Conservation (phyloP, 2,888 invertebrate species). For the Scaptomyza cyrtandrae region DNA sequence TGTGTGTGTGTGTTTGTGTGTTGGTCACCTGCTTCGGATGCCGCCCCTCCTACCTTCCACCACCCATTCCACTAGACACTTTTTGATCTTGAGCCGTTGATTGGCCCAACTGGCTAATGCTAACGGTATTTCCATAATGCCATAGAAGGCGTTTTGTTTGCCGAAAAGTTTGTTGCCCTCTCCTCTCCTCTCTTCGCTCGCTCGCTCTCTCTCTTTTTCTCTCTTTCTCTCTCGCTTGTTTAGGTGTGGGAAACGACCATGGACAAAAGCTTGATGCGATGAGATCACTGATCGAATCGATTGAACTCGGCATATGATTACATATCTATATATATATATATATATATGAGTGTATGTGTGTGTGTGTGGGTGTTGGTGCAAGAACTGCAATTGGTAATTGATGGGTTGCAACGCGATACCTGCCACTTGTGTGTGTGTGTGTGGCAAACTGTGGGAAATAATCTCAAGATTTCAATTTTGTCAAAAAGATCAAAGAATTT, state of each 20-base stretch:
- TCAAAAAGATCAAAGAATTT: constrained; percentile 16
- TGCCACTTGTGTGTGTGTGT: constrained; percentile 10
- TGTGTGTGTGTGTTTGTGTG: background rate
- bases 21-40: constrained; percentile 51
- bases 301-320: constrained; percentile 16
- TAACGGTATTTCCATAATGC: constrained; percentile 74
- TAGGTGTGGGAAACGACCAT: constrained; percentile 55
- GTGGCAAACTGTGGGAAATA: constrained; percentile 23
- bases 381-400: constrained; percentile 38
- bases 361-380: constrained; percentile 10
- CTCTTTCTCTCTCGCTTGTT: constrained; percentile 2
- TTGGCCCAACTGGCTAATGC: constrained; percentile 27
- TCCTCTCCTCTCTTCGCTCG: background rate
- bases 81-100: constrained; percentile 55
- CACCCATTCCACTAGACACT: background rate
- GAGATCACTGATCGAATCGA: constrained; percentile 60
- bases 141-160: constrained; percentile 56
- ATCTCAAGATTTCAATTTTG: constrained; percentile 1
- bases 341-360: constrained; percentile 12
- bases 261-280: constrained; percentile 55
- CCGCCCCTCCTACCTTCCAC: background rate
- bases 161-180: constrained; percentile 57
- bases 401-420: constrained; percentile 7
- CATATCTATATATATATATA: background rate
- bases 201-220: background rate